Conservation (phyloP, 2,888 invertebrate species). For the Apodemia hepburni region DNA sequence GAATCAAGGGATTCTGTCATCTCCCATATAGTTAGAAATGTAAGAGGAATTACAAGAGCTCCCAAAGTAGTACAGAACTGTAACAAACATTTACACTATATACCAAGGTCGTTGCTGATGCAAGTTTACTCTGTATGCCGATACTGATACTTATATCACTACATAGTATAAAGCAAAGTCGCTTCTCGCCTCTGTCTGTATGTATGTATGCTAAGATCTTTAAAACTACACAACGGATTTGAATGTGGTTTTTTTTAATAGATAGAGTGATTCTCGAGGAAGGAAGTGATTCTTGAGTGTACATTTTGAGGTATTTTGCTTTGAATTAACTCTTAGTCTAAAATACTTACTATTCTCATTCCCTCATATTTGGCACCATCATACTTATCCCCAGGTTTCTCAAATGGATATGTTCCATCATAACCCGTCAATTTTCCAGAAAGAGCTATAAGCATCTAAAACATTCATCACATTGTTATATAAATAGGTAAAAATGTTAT, state of each 20-base stretch:
- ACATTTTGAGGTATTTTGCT: too few relatives aligned
- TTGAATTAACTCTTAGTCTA: background rate
- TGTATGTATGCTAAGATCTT: too few relatives aligned
- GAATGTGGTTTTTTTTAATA: too few relatives aligned
- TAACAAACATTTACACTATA: slow-evolving; percentile 44
- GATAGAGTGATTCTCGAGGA: too few relatives aligned
- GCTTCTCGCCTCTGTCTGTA: too few relatives aligned
- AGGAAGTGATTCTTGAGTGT: too few relatives aligned
- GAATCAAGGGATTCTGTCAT: slow-evolving; percentile 91
- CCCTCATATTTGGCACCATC: slow-evolving; percentile 93
- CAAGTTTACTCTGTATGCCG: too few relatives aligned
- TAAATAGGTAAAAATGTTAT: too few relatives aligned
- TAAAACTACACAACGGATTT: too few relatives aligned
- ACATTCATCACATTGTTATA: background rate
- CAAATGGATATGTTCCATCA: slow-evolving; percentile 96
- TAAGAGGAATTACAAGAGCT: slow-evolving; percentile 91
- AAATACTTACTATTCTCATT: slow-evolving; percentile 91
- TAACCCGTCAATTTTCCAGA: slow-evolving; percentile 96
- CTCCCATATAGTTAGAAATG: slow-evolving; percentile 93
- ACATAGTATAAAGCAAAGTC: too few relatives aligned
- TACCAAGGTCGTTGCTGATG: too few relatives aligned
- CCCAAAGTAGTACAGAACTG: slow-evolving; percentile 96
- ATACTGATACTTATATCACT: too few relatives aligned
- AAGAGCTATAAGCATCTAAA: slow-evolving; percentile 95
- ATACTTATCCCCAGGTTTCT: slow-evolving; percentile 97